Conservation (phyloP, 2,113 vertebrate species). For the Bujurquina vittata region DNA sequence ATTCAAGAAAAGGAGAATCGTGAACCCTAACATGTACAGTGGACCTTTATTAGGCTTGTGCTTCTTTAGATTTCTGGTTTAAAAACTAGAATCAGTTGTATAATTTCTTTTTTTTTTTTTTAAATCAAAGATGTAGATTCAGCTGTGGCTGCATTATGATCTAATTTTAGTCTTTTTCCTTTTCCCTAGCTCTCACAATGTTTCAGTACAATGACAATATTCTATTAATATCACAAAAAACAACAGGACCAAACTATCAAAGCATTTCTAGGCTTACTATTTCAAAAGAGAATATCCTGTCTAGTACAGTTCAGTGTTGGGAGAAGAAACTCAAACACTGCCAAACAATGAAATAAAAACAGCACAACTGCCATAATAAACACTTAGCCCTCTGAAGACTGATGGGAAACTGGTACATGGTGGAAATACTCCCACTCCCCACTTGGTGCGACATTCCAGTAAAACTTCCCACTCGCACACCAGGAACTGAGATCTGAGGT, state of each 20-base stretch:
- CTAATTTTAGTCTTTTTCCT: conserved; percentile 23
- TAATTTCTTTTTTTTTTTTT: too few relatives aligned
- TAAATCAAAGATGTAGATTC: conserved; percentile 15
- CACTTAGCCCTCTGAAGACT: conserved; percentile 52
- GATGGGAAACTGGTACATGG: conserved; percentile 64
- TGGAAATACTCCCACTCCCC: conserved; percentile 49
- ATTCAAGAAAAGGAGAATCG: neutral
- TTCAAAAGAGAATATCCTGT: conserved; percentile 71
- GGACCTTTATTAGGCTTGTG: neutral
- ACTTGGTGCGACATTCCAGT: conserved; percentile 52
- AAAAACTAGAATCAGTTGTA: neutral
- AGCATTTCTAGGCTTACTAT: conserved; percentile 26
- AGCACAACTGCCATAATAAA: conserved; percentile 64
- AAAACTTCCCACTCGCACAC: conserved; percentile 50
- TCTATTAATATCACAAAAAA: conserved; percentile 62
- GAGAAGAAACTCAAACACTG: conserved; percentile 53
- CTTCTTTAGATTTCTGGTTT: neutral
- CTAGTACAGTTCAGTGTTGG: conserved; percentile 40
- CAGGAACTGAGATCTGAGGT: conserved; percentile 65
- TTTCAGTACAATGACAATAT: conserved; percentile 58
- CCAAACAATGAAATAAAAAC: conserved; percentile 72
- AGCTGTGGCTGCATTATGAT: neutral
- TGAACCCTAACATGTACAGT: neutral
- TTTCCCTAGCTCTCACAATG: conserved; percentile 25
- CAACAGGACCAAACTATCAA: conserved; percentile 62